Evolutionary conservation across 2,113 vertebrate species (phyloP), one percentile per base, ranked within the genome.

Genomic region (Vombatus ursinus): DNA sequence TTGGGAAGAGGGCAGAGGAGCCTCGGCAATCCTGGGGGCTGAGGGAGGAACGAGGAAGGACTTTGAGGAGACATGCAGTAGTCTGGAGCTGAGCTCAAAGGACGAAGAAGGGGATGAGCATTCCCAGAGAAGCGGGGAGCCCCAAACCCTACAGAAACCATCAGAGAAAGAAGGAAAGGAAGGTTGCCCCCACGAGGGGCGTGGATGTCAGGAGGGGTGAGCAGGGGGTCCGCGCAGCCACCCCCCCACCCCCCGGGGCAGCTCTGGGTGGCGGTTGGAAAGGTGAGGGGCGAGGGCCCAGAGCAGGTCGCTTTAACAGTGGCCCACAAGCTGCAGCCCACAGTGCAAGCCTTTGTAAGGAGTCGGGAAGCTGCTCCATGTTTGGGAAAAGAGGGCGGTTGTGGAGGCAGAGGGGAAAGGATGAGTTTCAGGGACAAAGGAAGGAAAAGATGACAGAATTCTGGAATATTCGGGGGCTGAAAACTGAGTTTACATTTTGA

Each of bases 401-500:
- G 91, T 95, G 49, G 91, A 97, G 95, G 95, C 95, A 93, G 96
- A 52, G 96, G 52, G 96, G 94, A 90, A 97, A 96, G 96, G 96
- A 95, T 97, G 97, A 97, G 96, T 94, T 94, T 97, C 97, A 97
- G 97, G 96, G 97, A 96, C 97, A 94, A 96, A 96, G 96, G 96
- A 90, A 96, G 97, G 95, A 97, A 98, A 97, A 95, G 97, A 98
- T 97, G 97, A 98, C 96, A 97, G 96, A 96, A 97, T 97, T 98
- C 95, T 96, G 97, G 95, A 96, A 95, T 96, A 94, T 48, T 95
- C 94, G 95, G 94, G 94, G 90, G 95, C 92, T 90, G 49, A 95
- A 97, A 97, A 90, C 96, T 92, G 97, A 52, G 22, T 93, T 89
- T 94, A 61, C 57, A 91, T 93, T 96, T 93, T 97, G 28, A 91